These are phyloP conservation scores for Stegostoma tigrinum DNA, from an alignment of 2,113 vertebrate genomes.

Conservation along the genomic window DNA sequence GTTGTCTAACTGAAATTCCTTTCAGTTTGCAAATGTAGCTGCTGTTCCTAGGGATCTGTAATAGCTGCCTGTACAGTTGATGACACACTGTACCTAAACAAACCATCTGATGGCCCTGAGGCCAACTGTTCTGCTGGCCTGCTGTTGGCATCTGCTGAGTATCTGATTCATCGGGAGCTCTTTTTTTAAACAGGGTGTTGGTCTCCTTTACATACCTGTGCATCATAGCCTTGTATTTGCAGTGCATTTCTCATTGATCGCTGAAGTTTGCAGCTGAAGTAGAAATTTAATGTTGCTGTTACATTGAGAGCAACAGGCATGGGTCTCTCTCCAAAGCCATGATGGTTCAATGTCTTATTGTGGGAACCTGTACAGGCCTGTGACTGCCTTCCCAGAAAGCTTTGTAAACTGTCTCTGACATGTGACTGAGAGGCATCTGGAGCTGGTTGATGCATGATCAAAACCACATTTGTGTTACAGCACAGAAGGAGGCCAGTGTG, in stretches of 20 bases:
- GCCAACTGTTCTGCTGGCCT: background rate
- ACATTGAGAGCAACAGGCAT: background rate
- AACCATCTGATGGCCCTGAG: background rate
- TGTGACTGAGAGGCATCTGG: background rate
- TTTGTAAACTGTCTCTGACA: no score
- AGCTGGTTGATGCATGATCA: background rate
- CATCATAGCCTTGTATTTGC: background rate
- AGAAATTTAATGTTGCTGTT: background rate
- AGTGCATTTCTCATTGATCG: background rate
- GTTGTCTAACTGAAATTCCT: no score
- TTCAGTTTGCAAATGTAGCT: no score
- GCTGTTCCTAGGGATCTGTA: no score
- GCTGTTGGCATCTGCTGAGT: background rate
- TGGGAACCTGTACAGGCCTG: background rate
- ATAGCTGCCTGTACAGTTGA: no score
- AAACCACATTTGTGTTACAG: no score
- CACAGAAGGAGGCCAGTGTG: no score
- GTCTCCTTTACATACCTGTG: background rate
- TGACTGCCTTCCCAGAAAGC: background rate
- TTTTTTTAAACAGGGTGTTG: background rate
- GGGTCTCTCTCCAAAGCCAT: background rate
- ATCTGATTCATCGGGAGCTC: no score
- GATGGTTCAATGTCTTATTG: background rate
- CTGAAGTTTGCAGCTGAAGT: background rate
- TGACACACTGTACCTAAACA: no score